Percentiles rank a stretch among this genome's conserved stretches.
These are phyloP conservation scores for Drosophila pandora DNA, from an alignment of 1,140 invertebrate genomes.

Conservation along the genomic window DNA sequence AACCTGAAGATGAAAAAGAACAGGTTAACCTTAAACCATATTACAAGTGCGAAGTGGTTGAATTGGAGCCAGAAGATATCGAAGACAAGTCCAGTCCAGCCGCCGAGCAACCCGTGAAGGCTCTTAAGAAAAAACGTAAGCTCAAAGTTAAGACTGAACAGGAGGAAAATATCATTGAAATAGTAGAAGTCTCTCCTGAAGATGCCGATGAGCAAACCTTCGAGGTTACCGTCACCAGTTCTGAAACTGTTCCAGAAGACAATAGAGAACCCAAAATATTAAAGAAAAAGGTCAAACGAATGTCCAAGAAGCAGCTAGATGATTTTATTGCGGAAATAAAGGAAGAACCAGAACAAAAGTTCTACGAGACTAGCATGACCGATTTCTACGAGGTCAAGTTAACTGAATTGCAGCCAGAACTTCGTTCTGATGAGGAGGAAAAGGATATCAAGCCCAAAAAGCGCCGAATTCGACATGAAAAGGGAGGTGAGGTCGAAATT, in stretches of 20 bases:
- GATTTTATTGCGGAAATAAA: conserved; percentile 62
- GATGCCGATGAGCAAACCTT: conserved; percentile 48
- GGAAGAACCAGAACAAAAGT: conserved; percentile 63
- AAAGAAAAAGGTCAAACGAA: conserved; percentile 68
- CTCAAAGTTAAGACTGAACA: conserved; percentile 80
- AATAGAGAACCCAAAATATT: conserved; percentile 51
- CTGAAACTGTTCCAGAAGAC: conserved; percentile 45
- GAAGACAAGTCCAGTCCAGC: conserved; percentile 7
- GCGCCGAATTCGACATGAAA: conserved; percentile 63
- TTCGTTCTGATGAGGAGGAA: conserved; percentile 54
- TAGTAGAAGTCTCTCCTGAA: conserved; percentile 76
- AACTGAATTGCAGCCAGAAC: conserved; percentile 56
- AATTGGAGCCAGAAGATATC: conserved; percentile 47
- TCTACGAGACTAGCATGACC: conserved; percentile 49
- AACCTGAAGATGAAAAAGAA: conserved; percentile 15
- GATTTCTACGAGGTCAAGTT: conserved; percentile 78
- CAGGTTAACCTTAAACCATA: conserved; percentile 36
- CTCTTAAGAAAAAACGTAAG: conserved; percentile 81
- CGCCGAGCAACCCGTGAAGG: conserved; percentile 56
- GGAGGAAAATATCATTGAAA: conserved; percentile 83
- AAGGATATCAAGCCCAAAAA: conserved; percentile 54
- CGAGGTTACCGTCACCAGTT: conserved; percentile 59
- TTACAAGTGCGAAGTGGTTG: conserved; percentile 56
- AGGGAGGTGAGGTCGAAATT: conserved; percentile 59
- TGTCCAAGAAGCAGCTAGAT: conserved; percentile 71